Conservation (phyloP, 2,797 vertebrate genomes). For the Enteromius radiatus region DNA sequence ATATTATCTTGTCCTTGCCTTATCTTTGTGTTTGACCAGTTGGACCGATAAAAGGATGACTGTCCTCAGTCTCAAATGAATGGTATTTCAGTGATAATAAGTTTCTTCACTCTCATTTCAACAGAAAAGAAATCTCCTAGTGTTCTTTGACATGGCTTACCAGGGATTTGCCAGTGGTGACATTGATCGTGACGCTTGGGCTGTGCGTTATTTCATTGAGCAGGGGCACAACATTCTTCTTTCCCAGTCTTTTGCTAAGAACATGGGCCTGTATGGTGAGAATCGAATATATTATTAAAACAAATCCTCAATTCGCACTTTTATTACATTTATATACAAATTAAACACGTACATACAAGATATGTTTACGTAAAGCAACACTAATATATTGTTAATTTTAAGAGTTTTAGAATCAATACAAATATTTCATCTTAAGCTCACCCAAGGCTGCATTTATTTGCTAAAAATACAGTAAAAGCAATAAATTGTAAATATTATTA, state of each 20-base stretch:
- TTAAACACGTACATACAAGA: neutral
- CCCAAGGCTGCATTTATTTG: neutral
- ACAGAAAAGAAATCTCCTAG: slow-evolving; percentile 92
- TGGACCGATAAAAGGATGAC: slow-evolving; percentile 15
- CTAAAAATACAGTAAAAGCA: neutral
- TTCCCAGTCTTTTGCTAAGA: slow-evolving; percentile 96
- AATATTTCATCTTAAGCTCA: neutral
- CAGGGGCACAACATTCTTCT: slow-evolving; percentile 91
- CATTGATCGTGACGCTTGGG: slow-evolving; percentile 93
- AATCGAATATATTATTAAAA: slow-evolving; percentile 16
- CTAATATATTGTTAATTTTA: neutral
- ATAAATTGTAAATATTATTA: neutral
- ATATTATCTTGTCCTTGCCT: neutral
- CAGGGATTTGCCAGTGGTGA: slow-evolving; percentile 98
- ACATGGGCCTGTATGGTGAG: slow-evolving; percentile 99
- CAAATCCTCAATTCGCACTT: neutral
- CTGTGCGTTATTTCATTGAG: slow-evolving; percentile 94
- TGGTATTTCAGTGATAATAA: neutral
- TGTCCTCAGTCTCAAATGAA: slow-evolving; percentile 22
- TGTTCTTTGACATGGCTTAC: slow-evolving; percentile 99
- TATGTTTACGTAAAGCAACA: neutral
- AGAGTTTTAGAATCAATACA: neutral
- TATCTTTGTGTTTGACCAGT: slow-evolving; percentile 12
- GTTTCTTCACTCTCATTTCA: slow-evolving; percentile 15
- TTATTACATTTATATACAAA: neutral